Conservation (phyloP, 2,113 vertebrate species). For the Narcine bancroftii region DNA sequence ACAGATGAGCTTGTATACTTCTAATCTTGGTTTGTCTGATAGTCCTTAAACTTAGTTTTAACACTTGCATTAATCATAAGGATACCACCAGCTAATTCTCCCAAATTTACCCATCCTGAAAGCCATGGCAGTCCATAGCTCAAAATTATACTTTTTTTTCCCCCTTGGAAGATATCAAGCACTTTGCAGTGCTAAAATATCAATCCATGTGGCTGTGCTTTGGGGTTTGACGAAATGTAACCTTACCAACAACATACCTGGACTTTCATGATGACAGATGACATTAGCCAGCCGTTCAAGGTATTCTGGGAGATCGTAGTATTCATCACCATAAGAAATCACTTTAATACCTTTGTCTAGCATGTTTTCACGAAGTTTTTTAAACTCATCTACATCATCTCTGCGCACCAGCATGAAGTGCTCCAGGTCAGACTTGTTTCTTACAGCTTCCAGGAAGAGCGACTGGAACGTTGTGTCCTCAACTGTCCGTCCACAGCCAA, state of each 20-base stretch:
- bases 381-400: conserved; percentile 85
- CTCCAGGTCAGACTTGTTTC: conserved; percentile 88
- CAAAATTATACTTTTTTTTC: neutral
- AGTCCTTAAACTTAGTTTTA: neutral
- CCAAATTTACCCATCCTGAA: neutral
- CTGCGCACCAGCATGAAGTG: conserved; percentile 93
- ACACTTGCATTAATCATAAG: neutral
- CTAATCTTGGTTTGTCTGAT: neutral
- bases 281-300: conserved; percentile 77
- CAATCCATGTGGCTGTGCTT: neutral
- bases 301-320: conserved; percentile 81
- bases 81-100: neutral
- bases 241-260: conserved; percentile 47
- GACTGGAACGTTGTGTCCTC: conserved; percentile 97
- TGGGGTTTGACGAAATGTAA: neutral
- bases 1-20: no score
- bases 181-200: neutral
- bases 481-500: conserved; percentile 89
- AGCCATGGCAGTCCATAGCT: neutral
- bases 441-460: conserved; percentile 88
- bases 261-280: conserved; percentile 64
- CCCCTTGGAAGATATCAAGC: neutral
- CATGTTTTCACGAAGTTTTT: conserved; percentile 92
- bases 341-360: conserved; percentile 95
- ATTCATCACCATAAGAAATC: conserved; percentile 85